These are phyloP conservation scores for Pseudonaja textilis DNA, from an alignment of 2,113 vertebrate species.

Conservation along the genomic window DNA sequence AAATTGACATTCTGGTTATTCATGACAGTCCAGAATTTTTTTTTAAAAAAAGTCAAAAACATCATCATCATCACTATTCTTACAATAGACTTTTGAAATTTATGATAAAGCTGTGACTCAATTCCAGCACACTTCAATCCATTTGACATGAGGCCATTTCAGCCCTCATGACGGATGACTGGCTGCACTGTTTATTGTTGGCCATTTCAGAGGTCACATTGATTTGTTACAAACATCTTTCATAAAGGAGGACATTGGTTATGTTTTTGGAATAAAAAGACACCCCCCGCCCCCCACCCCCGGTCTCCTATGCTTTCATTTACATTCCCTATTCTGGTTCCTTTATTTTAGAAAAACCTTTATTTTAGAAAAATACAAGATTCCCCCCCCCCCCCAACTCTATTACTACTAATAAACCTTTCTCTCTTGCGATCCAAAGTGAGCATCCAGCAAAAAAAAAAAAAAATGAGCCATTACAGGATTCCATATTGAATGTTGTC, in stretches of 20 bases:
- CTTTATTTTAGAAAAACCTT: too few species aligned
- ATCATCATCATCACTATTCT: background rate
- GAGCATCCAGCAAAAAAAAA: background rate
- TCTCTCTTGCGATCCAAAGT: background rate
- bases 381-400: background rate
- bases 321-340: background rate
- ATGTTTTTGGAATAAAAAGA: conserved; percentile 8
- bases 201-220: conserved; percentile 2
- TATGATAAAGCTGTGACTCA: conserved; percentile 33
- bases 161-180: background rate
- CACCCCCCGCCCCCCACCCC: rapidly evolving
- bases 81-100: conserved; percentile 27
- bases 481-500: background rate
- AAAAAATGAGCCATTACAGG: background rate
- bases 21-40: background rate
- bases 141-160: background rate
- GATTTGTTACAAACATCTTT: conserved; percentile 40
- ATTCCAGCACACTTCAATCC: background rate
- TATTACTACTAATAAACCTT: background rate
- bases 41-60: background rate
- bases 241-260: conserved; percentile 38
- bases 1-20: background rate
- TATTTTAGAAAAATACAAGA: background rate
- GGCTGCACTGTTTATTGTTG: background rate
- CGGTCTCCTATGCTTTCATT: background rate